Base-by-base conservation (phyloP, 2,888 invertebrate genomes). In the Netelia inedita region DNA sequence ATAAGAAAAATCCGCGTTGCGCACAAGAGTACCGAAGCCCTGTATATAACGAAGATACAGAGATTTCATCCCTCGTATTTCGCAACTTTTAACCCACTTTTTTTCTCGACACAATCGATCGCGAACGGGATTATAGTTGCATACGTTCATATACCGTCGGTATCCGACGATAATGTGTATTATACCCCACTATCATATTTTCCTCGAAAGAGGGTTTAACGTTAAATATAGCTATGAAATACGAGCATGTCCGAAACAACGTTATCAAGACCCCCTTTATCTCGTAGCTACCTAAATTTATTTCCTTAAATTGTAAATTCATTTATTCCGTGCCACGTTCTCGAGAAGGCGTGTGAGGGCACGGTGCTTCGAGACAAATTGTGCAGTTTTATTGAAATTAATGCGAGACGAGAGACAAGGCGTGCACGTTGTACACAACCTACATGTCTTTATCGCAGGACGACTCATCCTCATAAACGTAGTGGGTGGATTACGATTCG, bases 31-130 rank as follows among this genome's bases (percentile, higher is more conserved):
- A 11, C 14, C 11, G 11, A 46, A 59, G 35, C 35, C 35, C 41
- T 23, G 41, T 57, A 46, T 46, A 14, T 46, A 46, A 59, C 50
- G 14, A 63, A 53, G 28, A 63, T n/a, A 83, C 71, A 53, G 55
- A 50, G 68, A 63, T 73, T 73, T 50, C 72, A 55, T 78, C 21
- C 63, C 73, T 81, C 78, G 69, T 82, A 78, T 84, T 68, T 81
- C 65, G 21, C 55, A 74, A 81, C 84, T 84, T 72, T 81, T 81
- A 78, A 71, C 81, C 84, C 81, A 84, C 73, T 84, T 84, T 69
- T 57, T 16, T 23, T 41, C 41, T 10, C 35, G 14, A n/a, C 69
- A 16, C 82, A 11, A 46, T 71, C 65, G 71, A n/a, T 35, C 46
- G 28, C 14, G 46, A 14, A 46, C 11, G 2, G 10, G 46, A 10